A percentile compares a stretch with the other conserved stretches of the same genome.
Evolutionary conservation across 1,140 invertebrate species (phyloP).

Genomic region (Nymphalis io): DNA sequence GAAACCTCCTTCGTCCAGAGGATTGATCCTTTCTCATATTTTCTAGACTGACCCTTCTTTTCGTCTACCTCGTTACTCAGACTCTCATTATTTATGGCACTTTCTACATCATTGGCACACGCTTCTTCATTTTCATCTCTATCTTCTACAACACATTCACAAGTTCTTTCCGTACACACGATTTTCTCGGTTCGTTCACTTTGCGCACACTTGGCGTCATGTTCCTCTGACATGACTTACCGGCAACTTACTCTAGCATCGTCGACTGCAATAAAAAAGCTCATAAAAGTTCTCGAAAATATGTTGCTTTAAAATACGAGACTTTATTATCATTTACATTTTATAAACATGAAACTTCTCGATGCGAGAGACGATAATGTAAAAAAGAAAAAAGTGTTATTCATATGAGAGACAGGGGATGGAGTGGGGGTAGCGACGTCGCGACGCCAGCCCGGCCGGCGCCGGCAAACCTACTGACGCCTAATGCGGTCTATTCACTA

Average conservation of each 20-base stretch:
- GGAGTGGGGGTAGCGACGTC: slow-evolving; percentile 56
- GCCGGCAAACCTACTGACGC: slow-evolving; percentile 56
- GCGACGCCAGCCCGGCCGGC: slow-evolving; percentile 74
- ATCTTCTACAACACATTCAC: slow-evolving; percentile 24
- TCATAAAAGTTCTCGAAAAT: background rate
- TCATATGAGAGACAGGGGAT: slow-evolving; percentile 33
- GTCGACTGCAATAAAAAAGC: slow-evolving; percentile 37
- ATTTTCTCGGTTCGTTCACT: slow-evolving; percentile 49
- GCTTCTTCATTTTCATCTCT: slow-evolving; percentile 30
- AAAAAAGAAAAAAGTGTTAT: slow-evolving; percentile 22
- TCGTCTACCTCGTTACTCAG: slow-evolving; percentile 46
- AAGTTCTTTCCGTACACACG: slow-evolving; percentile 19
- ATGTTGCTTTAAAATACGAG: background rate
- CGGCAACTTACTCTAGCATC: slow-evolving; percentile 49
- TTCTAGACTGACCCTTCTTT: slow-evolving; percentile 37
- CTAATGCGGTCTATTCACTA: slow-evolving; percentile 60
- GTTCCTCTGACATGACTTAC: slow-evolving; percentile 71
- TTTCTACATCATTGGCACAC: slow-evolving; percentile 47
- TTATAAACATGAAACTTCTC: background rate
- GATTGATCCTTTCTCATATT: slow-evolving; percentile 41
- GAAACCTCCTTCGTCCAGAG: slow-evolving; percentile 54
- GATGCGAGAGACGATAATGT: background rate
- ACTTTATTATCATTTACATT: background rate
- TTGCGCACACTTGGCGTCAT: slow-evolving; percentile 59
- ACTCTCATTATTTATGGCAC: slow-evolving; percentile 53